phyloP scores from a whole-genome alignment of 2,113 vertebrate species.

The Chloropsis hardwickii region DNA sequence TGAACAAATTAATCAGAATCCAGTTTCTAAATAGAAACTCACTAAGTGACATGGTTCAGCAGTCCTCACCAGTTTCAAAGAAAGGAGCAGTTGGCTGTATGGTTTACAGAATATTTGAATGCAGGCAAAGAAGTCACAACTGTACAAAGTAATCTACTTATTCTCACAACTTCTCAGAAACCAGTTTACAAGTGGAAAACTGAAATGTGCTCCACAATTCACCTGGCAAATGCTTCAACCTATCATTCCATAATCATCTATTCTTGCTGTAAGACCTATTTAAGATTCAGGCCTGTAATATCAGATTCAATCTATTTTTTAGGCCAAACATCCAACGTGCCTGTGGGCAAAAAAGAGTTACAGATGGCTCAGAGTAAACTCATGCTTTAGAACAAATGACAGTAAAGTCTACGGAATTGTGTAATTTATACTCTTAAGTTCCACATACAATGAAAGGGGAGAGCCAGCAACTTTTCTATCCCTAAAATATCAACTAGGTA shows the following conservation, averaged over 20 bases:
- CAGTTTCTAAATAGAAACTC: neutral
- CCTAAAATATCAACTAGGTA: neutral
- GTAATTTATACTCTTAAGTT: neutral
- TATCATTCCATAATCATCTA: neutral
- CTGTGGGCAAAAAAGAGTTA: neutral
- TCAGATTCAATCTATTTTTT: neutral
- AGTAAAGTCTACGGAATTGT: neutral
- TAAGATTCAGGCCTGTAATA: neutral
- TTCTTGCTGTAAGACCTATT: neutral
- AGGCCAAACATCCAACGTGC: neutral
- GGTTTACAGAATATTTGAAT: neutral
- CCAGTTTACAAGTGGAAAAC: neutral
- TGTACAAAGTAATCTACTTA: neutral
- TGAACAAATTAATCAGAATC: neutral
- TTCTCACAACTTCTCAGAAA: neutral
- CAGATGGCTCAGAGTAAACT: neutral
- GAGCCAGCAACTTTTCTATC: neutral
- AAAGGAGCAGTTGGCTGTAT: neutral
- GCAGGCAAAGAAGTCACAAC: neutral
- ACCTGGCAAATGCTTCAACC: neutral
- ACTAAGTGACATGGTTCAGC: neutral
- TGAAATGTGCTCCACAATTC: neutral
- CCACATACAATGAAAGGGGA: neutral
- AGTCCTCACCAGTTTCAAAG: neutral
- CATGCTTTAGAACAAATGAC: neutral